Percentiles rank a stretch among this genome's conserved stretches.
Evolutionary conservation across 2,888 invertebrate genomes (phyloP).

Genomic region (Nomada fucata): DNA sequence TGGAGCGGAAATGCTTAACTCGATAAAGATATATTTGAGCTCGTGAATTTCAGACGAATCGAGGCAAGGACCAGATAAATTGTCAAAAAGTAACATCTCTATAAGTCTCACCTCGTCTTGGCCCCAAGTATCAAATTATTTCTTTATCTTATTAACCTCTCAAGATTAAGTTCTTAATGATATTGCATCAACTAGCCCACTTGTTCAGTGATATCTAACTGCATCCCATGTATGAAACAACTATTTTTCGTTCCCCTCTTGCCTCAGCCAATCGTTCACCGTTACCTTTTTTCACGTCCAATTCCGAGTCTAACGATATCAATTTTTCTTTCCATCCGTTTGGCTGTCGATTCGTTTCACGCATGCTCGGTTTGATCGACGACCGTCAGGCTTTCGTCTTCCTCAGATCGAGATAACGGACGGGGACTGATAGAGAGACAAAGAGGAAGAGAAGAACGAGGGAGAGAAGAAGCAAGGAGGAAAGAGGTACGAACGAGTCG

Average conservation of each 20-base stretch:
- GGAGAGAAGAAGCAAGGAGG: neutral
- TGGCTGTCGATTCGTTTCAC: constrained; percentile 9
- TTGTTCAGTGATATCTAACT: neutral
- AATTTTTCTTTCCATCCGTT: constrained; percentile 21
- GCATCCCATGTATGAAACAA: neutral
- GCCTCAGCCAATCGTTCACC: neutral
- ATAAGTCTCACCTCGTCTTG: neutral
- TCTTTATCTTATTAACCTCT: too few relatives aligned
- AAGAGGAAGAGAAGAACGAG: neutral
- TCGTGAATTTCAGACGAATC: too few relatives aligned
- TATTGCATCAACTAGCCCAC: neutral
- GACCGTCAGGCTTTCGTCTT: constrained; percentile 38
- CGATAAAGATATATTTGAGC: too few relatives aligned
- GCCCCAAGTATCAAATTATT: constrained; percentile 1
- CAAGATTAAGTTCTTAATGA: constrained; percentile 1
- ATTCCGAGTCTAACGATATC: constrained; percentile 8
- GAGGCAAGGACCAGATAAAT: too few relatives aligned
- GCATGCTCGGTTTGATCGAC: constrained; percentile 42
- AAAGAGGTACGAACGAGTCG: constrained; percentile 35
- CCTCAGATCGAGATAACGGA: constrained; percentile 34
- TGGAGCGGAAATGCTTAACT: too few relatives aligned
- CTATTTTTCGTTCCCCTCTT: constrained; percentile 2
- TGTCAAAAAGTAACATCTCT: too few relatives aligned
- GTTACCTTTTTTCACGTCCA: constrained; percentile 15
- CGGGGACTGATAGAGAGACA: neutral